A percentile compares a stretch with the other conserved stretches of the same genome.
phyloP scores from a whole-genome alignment of 1,140 invertebrate species.

The Sycophaga agraensis region DNA sequence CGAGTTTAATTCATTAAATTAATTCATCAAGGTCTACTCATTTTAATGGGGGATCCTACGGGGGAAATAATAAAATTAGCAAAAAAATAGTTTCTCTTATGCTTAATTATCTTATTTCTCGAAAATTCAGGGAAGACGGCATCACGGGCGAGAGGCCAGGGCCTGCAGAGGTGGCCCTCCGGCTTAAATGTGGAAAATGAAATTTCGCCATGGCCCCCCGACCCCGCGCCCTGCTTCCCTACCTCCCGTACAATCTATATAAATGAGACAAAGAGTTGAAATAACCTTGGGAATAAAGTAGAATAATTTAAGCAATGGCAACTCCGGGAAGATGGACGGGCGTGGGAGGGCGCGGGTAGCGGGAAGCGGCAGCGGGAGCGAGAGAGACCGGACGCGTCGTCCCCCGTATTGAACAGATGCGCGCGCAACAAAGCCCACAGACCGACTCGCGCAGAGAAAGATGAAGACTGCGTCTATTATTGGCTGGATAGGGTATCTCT shows the following conservation, averaged over 20 bases:
- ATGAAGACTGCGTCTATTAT: slow-evolving; percentile 34
- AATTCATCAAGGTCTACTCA: no score
- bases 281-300: slow-evolving; percentile 21
- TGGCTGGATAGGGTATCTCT: slow-evolving; percentile 15
- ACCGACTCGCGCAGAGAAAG: slow-evolving; percentile 29
- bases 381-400: slow-evolving; percentile 24
- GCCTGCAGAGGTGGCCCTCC: background rate
- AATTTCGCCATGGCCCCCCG: slow-evolving; percentile 23
- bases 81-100: no score
- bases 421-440: slow-evolving; percentile 40
- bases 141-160: background rate
- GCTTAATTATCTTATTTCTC: slow-evolving; percentile 24
- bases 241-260: slow-evolving; percentile 28
- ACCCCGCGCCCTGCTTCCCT: no score
- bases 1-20: no score
- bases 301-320: slow-evolving; percentile 30
- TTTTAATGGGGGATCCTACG: no score
- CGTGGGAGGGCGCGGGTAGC: background rate
- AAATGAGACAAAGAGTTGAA: slow-evolving; percentile 29
- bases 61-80: no score
- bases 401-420: slow-evolving; percentile 54
- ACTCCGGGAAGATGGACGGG: slow-evolving; percentile 29
- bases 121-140: slow-evolving; percentile 10
- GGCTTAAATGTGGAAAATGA: slow-evolving; percentile 12
- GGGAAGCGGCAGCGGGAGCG: background rate